Evolutionary conservation across 2,888 invertebrate species (phyloP), one percentile per base, ranked within the genome.

Genomic region (Drosophila paramelanica): DNA sequence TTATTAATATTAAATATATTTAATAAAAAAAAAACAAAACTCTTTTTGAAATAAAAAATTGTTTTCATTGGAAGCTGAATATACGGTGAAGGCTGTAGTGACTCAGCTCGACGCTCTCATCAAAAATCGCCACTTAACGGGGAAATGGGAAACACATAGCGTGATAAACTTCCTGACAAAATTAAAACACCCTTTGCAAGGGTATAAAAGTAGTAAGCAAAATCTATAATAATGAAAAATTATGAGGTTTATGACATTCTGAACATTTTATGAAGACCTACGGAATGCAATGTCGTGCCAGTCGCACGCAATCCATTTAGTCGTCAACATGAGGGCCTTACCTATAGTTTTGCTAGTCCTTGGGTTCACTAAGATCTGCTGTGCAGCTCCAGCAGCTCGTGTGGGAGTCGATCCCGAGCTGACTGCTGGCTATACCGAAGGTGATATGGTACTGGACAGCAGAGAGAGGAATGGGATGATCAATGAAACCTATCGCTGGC

Each of bases 341-440:
- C 5, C 27, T 0, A 14, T 38, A 33, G 0, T 67, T 3, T 17
- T 67, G 5, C 4, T 67, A 0, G 2, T 59, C 6, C 20, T 65
- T 33, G 55, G 27, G 14, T 5, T 66, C 1, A 39, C 25, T 36
- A 57, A 27, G 11, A 46, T 33, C 17, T 27, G 27, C 36, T 13
- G 7, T 4, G 67, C 53, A 5, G 71, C 72, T 1, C 68, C 72
- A 17, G 45, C 51, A 2, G 14, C n/a, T 7, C 72, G 75, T 0
- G 58, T 72, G 10, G 82, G 82, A 52, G 77, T 61, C 2, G 96
- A 96, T 90, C 96, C 96, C 0, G 97, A 96, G 88, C 95, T 96
- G 88, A 92, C 95, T 74, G 96, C 96, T 0, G 94, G 94, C 14
- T 96, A 95, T 79, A 94, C 94, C 0, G 95, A 97, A 89, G 96